These are phyloP conservation scores for Clytia hemisphaerica DNA, from an alignment of 30 jellyfish, hydroid and myxozoan species.

Conservation along the genomic window DNA sequence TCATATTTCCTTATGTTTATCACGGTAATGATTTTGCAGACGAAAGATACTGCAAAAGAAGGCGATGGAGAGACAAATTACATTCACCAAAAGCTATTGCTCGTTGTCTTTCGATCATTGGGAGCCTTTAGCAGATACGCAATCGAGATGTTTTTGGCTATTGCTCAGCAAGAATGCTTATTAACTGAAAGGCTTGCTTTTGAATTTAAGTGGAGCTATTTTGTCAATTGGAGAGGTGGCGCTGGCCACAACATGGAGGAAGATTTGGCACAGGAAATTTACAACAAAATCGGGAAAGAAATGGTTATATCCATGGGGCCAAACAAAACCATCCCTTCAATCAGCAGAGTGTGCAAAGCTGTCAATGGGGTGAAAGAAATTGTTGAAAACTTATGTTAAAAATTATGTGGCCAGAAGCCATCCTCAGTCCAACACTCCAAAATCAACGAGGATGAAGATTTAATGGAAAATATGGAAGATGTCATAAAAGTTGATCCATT, in stretches of 20 bases:
- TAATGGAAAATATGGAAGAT: background rate
- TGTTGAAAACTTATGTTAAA: background rate
- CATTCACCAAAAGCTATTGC: background rate
- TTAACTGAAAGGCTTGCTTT: conserved; percentile 3
- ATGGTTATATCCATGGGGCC: background rate
- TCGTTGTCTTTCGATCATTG: background rate
- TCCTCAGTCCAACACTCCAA: background rate
- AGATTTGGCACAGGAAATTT: conserved; percentile 11
- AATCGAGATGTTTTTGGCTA: background rate
- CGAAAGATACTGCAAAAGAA: conserved; percentile 7
- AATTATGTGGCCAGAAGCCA: background rate
- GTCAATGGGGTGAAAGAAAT: background rate
- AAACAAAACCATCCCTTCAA: background rate
- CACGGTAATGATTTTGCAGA: background rate
- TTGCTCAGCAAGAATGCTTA: background rate
- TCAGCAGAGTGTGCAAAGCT: background rate
- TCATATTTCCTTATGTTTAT: background rate
- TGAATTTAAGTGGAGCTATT: background rate
- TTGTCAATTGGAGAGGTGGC: conserved; percentile 14
- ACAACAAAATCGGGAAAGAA: background rate
- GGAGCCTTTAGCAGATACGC: background rate
- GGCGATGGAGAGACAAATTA: background rate
- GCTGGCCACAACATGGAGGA: background rate
- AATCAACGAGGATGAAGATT: too few species aligned
- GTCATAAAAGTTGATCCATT: background rate